Evolutionary conservation across 2,888 invertebrate species (phyloP).

Genomic region (Eupsilia transversa): DNA sequence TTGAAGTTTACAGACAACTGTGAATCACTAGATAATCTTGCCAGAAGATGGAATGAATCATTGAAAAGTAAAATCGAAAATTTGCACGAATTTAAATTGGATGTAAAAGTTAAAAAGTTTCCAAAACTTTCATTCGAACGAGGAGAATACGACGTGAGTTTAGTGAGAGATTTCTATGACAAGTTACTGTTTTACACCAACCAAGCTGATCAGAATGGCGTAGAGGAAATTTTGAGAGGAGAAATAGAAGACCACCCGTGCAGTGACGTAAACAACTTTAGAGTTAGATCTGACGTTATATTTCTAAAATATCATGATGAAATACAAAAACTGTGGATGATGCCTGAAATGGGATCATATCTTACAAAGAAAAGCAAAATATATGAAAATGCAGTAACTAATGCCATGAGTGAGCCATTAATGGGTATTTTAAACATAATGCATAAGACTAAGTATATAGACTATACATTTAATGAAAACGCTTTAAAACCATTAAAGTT

Average conservation of each 20-base stretch:
- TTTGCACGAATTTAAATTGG: neutral
- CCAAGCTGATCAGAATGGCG: neutral
- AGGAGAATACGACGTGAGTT: neutral
- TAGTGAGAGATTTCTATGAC: neutral
- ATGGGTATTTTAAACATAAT: slow-evolving; percentile 24
- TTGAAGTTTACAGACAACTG: slow-evolving; percentile 21
- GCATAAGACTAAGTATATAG: slow-evolving; percentile 11
- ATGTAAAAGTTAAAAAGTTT: neutral
- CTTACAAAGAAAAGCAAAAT: slow-evolving; percentile 32
- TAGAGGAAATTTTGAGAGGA: neutral
- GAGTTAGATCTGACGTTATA: slow-evolving; percentile 30
- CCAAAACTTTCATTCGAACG: slow-evolving; percentile 3
- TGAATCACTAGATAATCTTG: slow-evolving; percentile 15
- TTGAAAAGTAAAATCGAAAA: slow-evolving; percentile 27
- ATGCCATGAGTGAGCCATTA: slow-evolving; percentile 28
- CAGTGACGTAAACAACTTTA: slow-evolving; percentile 13
- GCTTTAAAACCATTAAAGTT: neutral
- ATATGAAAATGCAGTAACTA: slow-evolving; percentile 15
- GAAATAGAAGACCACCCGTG: slow-evolving; percentile 31
- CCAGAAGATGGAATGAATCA: slow-evolving; percentile 23
- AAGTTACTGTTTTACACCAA: neutral
- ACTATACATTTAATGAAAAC: slow-evolving; percentile 8
- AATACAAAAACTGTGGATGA: slow-evolving; percentile 54
- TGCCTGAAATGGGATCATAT: slow-evolving; percentile 24
- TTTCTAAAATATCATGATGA: slow-evolving; percentile 48